phyloP scores from a whole-genome alignment of 2,888 invertebrate genomes.

The Vandiemenella viatica region DNA sequence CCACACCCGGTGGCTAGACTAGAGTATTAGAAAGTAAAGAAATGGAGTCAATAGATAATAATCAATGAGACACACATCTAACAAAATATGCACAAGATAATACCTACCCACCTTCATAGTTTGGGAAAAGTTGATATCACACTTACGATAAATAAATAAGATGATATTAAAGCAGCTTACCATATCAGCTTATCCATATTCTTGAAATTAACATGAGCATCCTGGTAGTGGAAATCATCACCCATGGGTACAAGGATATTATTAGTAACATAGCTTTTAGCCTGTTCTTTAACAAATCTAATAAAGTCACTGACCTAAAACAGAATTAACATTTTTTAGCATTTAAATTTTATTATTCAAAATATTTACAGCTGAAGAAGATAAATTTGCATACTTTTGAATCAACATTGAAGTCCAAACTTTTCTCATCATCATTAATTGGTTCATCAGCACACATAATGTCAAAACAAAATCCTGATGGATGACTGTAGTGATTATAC shows the following conservation, averaged over 20 bases:
- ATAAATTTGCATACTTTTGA: slow-evolving; percentile 39
- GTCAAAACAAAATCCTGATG: slow-evolving; percentile 42
- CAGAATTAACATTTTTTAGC: neutral
- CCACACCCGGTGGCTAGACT: too few species aligned
- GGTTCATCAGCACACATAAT: slow-evolving; percentile 32
- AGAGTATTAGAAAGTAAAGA: too few species aligned
- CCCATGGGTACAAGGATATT: slow-evolving; percentile 51
- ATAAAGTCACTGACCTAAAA: slow-evolving; percentile 24
- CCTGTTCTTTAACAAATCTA: slow-evolving; percentile 23
- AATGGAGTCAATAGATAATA: too few species aligned
- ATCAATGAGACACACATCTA: too few species aligned
- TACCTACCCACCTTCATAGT: too few species aligned
- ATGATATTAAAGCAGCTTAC: slow-evolving; percentile 7
- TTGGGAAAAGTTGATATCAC: neutral
- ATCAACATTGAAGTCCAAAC: slow-evolving; percentile 72
- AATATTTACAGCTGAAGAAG: neutral
- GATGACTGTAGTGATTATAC: slow-evolving; percentile 33
- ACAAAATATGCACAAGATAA: too few species aligned
- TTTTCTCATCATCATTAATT: slow-evolving; percentile 33
- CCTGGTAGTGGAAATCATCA: slow-evolving; percentile 44
- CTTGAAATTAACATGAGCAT: slow-evolving; percentile 35
- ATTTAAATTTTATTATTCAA: neutral
- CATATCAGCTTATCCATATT: slow-evolving; percentile 34
- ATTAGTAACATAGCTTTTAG: slow-evolving; percentile 32
- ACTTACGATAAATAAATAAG: neutral